These are phyloP conservation scores for Idaea aversata DNA, from an alignment of 2,888 invertebrate species.

Conservation along the genomic window DNA sequence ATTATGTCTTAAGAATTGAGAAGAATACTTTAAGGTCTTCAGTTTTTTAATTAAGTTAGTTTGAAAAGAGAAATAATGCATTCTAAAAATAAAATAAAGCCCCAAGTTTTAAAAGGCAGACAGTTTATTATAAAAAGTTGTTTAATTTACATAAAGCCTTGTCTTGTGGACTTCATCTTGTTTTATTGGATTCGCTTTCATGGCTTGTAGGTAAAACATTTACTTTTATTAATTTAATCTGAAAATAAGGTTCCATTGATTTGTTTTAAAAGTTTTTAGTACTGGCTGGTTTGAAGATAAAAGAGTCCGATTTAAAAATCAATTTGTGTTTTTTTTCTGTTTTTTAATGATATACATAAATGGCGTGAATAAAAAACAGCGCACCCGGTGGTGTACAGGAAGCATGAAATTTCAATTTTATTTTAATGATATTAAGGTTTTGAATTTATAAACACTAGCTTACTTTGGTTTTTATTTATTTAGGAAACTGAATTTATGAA, in stretches of 20 bases:
- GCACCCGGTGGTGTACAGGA: too few species aligned
- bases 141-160: constrained; percentile 3
- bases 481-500: neutral
- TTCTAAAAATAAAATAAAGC: neutral
- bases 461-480: neutral
- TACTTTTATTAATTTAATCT: neutral
- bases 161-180: neutral
- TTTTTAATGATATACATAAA: too few species aligned
- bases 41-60: neutral
- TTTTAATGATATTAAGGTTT: neutral
- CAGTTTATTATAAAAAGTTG: neutral
- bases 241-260: neutral
- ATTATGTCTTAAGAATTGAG: neutral
- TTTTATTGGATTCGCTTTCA: constrained; percentile 1
- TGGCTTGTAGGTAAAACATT: neutral
- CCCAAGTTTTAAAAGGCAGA: neutral
- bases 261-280: neutral
- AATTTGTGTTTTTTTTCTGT: too few species aligned
- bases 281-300: neutral
- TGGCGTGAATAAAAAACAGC: too few species aligned
- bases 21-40: too few species aligned
- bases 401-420: too few species aligned
- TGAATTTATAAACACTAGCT: neutral
- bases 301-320: neutral
- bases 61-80: neutral